phyloP scores from a whole-genome alignment of 1,140 invertebrate species.

The Conus ventricosus region DNA sequence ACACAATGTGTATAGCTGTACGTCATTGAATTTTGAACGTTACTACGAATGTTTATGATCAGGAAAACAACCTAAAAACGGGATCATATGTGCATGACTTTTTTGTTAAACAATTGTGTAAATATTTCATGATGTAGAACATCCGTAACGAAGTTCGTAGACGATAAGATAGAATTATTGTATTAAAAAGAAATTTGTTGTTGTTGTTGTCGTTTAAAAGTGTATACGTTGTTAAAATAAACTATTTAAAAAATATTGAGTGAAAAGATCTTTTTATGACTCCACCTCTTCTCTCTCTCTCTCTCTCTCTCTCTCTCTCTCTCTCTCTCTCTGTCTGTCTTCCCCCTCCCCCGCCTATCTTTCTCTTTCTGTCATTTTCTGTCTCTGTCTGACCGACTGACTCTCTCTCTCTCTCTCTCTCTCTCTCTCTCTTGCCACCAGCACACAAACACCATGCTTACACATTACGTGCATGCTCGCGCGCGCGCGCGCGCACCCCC shows the following conservation, averaged over 20 bases:
- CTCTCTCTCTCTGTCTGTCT: too few relatives aligned
- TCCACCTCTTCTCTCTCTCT: neutral
- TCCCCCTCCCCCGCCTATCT: neutral
- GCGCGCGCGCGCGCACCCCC: too few relatives aligned
- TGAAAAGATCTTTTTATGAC: neutral
- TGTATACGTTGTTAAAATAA: neutral
- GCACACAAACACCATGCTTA: too few relatives aligned
- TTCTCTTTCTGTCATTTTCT: neutral
- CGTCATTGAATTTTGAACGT: too few relatives aligned
- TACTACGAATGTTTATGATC: too few relatives aligned
- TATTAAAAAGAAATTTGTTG: neutral
- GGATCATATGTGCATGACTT: too few relatives aligned
- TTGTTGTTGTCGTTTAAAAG: too few relatives aligned
- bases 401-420: too few relatives aligned
- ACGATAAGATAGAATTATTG: neutral
- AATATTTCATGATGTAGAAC: neutral
- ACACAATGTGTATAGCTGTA: too few relatives aligned
- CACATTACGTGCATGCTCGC: too few relatives aligned
- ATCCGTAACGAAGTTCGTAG: neutral
- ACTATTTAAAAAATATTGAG: neutral
- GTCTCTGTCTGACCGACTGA: neutral
- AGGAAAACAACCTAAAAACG: too few relatives aligned
- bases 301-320: neutral
- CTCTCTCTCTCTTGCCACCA: too few relatives aligned
- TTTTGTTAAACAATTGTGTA: neutral